Evolutionary conservation across 2,888 invertebrate genomes (phyloP).

Genomic region (Agrochola litura): DNA sequence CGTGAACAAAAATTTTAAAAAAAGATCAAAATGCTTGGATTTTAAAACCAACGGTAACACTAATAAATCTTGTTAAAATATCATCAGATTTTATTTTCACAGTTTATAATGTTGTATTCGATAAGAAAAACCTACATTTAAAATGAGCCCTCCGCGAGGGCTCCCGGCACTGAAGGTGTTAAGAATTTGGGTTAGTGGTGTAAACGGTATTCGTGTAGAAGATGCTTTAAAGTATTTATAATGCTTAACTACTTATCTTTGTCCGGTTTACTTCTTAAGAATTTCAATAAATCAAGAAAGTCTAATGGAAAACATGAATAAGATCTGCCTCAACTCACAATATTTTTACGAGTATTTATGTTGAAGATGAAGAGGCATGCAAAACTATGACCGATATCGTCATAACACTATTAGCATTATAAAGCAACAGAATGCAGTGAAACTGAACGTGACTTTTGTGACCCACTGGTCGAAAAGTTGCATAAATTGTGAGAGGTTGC

Average conservation of each 20-base stretch:
- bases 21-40: too few species aligned
- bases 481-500: constrained; percentile 61
- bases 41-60: too few species aligned
- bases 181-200: neutral
- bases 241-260: neutral
- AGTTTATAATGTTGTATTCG: too few species aligned
- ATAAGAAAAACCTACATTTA: too few species aligned
- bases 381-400: constrained; percentile 36
- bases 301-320: constrained; percentile 1
- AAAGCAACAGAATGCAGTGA: constrained; percentile 53
- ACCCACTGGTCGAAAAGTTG: constrained; percentile 61
- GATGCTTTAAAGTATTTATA: neutral
- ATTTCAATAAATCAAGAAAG: constrained; percentile 4
- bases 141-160: too few species aligned
- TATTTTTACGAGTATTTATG: neutral
- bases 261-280: neutral
- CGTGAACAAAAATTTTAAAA: too few species aligned
- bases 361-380: constrained; percentile 18
- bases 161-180: too few species aligned
- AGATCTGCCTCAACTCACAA: neutral
- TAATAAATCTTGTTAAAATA: too few species aligned
- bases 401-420: constrained; percentile 54
- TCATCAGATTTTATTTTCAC: too few species aligned
- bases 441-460: constrained; percentile 58
- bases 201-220: neutral